Evolutionary conservation across 2,888 invertebrate species (phyloP).

Genomic region (Pilophorus perplexus): DNA sequence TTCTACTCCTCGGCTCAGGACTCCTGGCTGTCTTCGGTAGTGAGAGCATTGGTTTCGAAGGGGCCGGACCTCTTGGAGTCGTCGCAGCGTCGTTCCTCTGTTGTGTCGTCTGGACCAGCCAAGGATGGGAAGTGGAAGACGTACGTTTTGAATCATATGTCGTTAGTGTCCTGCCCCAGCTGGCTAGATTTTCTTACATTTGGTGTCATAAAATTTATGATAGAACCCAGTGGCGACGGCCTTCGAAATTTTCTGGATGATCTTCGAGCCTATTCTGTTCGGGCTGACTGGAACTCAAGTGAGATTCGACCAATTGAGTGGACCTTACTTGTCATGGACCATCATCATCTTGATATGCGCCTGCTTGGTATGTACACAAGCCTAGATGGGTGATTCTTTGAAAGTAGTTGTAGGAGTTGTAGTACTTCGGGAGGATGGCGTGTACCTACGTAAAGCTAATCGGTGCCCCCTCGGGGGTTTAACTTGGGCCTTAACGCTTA

Average conservation of each 20-base stretch:
- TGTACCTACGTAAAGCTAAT: too few species aligned
- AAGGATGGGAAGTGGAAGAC: conserved; percentile 83
- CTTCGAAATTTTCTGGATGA: conserved; percentile 92
- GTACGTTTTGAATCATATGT: too few species aligned
- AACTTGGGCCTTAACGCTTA: too few species aligned
- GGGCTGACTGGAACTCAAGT: conserved; percentile 89
- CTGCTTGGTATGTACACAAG: conserved; percentile 54
- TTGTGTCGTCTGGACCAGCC: conserved; percentile 74
- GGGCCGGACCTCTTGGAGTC: conserved; percentile 77
- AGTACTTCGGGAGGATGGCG: too few species aligned
- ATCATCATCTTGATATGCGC: conserved; percentile 67
- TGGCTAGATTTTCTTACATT: too few species aligned
- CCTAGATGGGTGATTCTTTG: too few species aligned
- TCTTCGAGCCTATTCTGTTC: conserved; percentile 92
- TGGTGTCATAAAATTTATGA: too few species aligned
- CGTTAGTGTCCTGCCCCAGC: too few species aligned
- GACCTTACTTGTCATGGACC: conserved; percentile 67
- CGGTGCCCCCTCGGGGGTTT: too few species aligned
- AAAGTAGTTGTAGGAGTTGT: too few species aligned
- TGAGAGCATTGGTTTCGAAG: conserved; percentile 70
- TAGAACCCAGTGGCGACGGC: conserved; percentile 81
- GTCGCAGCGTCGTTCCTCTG: conserved; percentile 81
- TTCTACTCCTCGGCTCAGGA: conserved; percentile 77
- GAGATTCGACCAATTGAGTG: conserved; percentile 69
- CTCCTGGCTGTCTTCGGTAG: conserved; percentile 84